A percentile compares a stretch with the other conserved stretches of the same genome.
Conservation (phyloP, 2,888 invertebrate genomes). For the Cyclophora albipunctata region DNA sequence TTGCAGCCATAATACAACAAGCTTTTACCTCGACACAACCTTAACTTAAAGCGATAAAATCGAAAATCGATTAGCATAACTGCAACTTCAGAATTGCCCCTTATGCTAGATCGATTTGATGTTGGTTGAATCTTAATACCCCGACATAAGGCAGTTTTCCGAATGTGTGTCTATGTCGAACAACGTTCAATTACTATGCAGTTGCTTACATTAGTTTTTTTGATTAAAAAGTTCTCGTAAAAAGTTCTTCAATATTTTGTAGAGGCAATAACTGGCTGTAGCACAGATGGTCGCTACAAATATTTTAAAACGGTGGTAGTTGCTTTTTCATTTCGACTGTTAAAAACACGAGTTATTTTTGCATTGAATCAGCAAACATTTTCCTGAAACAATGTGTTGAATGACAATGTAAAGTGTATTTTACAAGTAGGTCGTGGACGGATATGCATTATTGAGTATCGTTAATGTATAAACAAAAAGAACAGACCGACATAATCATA, state of each 20-base stretch:
- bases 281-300: background rate
- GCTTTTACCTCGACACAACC: background rate
- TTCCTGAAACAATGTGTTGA: too few relatives aligned
- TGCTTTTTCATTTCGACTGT: too few relatives aligned
- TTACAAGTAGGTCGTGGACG: too few relatives aligned
- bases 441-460: too few relatives aligned
- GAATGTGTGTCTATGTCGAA: conserved; percentile 10
- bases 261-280: conserved; percentile 8
- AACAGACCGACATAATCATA: too few relatives aligned
- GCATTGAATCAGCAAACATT: too few relatives aligned
- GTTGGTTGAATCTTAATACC: background rate
- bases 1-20: conserved; percentile 27
- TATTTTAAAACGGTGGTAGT: too few relatives aligned
- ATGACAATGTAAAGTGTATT: too few relatives aligned
- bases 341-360: too few relatives aligned
- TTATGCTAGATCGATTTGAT: conserved; percentile 24
- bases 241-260: conserved; percentile 14
- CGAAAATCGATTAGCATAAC: conserved; percentile 7
- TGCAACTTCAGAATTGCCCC: conserved; percentile 12
- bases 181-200: conserved; percentile 22
- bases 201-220: conserved; percentile 17
- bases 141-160: too few relatives aligned
- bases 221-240: conserved; percentile 18
- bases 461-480: too few relatives aligned
- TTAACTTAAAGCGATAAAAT: background rate